Conservation (phyloP, 1,140 invertebrate genomes). For the Lasioglossum baleicum region DNA sequence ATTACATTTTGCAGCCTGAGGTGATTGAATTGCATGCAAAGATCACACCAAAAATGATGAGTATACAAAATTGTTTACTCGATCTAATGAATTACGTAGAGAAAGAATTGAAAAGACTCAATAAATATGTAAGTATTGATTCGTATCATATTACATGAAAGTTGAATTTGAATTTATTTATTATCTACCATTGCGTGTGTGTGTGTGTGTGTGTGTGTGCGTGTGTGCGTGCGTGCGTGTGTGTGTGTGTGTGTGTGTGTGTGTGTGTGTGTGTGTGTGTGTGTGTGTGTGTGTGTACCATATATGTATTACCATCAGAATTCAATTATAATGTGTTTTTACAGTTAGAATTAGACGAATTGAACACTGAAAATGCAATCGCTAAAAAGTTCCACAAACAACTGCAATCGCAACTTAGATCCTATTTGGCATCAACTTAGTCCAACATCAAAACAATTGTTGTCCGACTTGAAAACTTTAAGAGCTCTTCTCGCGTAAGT, state of each 20-base stretch:
- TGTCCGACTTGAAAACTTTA: conserved; percentile 95
- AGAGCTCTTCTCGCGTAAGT: conserved; percentile 90
- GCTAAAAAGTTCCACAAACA: conserved; percentile 96
- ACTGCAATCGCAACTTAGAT: conserved; percentile 92
- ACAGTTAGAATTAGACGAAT: conserved; percentile 88
- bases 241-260: no score
- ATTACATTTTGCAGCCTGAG: conserved; percentile 82
- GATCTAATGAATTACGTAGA: conserved; percentile 95
- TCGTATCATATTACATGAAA: neutral
- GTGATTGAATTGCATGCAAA: conserved; percentile 95
- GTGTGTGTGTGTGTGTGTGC: no score
- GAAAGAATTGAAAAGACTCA: conserved; percentile 92
- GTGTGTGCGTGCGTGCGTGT: no score
- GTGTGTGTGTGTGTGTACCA: no score
- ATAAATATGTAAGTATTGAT: conserved; percentile 83
- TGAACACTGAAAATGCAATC: conserved; percentile 96
- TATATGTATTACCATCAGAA: neutral
- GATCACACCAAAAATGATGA: conserved; percentile 88
- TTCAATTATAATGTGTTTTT: conserved; percentile 44
- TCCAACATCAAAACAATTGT: conserved; percentile 91
- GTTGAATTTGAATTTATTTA: neutral
- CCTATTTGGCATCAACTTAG: conserved; percentile 97
- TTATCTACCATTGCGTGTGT: conserved; percentile 9
- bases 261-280: no score
- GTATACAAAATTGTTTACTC: conserved; percentile 92